Evolutionary conservation across 2,888 invertebrate species (phyloP), one percentile per base, ranked within the genome.

Genomic region (Blastobasis adustella): DNA sequence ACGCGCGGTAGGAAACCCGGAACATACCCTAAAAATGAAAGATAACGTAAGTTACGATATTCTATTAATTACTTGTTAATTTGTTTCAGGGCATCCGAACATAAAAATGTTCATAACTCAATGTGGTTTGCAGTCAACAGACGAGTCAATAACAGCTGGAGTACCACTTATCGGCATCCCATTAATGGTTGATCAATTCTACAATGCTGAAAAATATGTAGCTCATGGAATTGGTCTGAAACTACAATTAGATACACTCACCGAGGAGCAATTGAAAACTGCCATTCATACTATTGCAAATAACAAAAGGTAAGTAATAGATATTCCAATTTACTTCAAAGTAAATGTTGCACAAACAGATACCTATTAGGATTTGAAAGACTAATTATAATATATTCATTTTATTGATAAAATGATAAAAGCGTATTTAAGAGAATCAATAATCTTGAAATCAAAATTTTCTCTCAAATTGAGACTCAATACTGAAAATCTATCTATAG

Each of bases 111-210:
- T 83, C 53, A 69, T 81, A 9, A 78, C 76, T 0, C 82, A 82
- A 71, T 78, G 76, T 46, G 82, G 82, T 1, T 51, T 79, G 5
- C 79, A 80, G 55, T 80, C 81, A 0, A 65, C 76, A 0, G 79
- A 80, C 56, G 81, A 82, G 61, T 71, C 79, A 0, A 71, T 83
- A 23, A 63, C 65, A 7, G 70, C 72, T 5, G 67, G 69, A 10
- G 69, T 76, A 4, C 79, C 79, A 7, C 55, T 80, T 4, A 56
- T 79, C 6, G 76, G 67, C 5, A 63, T 81, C 46, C 76, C 77
- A 8, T 55, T 82, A 9, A 79, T 67, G 1, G 71, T 61, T 9
- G 89, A 90, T 54, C 88, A 89, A 54, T 76, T 76, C 67, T 76
- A 63, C 39, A 89, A 89, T 54, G 75, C 71, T 0, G 79, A 74